Conservation (phyloP, 35 echinoderm and acorn worm genomes). For the Ophiothrix spiculata region DNA sequence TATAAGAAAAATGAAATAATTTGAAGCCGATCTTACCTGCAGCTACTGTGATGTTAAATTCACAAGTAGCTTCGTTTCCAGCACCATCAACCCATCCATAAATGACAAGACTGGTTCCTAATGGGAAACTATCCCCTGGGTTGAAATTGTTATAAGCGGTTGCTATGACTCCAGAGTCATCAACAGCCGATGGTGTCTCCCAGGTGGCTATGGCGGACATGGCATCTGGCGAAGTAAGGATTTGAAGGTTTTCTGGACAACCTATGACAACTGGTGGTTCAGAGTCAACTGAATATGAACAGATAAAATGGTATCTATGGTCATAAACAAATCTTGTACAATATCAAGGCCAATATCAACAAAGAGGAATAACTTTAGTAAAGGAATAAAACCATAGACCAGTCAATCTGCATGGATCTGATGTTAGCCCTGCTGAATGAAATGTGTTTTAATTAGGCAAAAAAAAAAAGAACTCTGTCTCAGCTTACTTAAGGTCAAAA, state of each 20-base stretch:
- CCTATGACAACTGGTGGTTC: constrained; percentile 24
- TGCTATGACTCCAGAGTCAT: constrained; percentile 49
- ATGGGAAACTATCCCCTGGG: constrained; percentile 30
- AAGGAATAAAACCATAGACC: too few relatives aligned
- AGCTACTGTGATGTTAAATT: background rate
- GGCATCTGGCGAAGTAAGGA: constrained; percentile 10
- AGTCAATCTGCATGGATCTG: too few relatives aligned
- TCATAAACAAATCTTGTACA: too few relatives aligned
- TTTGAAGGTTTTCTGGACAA: constrained; percentile 19
- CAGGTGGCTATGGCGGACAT: constrained; percentile 21
- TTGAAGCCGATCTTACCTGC: background rate
- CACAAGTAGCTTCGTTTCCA: constrained; percentile 23
- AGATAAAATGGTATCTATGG: too few relatives aligned
- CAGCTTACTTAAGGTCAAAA: too few relatives aligned
- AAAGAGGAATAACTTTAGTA: too few relatives aligned
- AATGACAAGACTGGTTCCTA: constrained; percentile 41
- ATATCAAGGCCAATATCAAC: too few relatives aligned
- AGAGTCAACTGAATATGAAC: constrained; percentile 12
- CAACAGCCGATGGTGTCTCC: constrained; percentile 24
- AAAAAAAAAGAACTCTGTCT: too few relatives aligned
- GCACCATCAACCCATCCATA: constrained; percentile 65
- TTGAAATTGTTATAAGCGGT: background rate
- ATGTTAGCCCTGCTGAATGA: too few relatives aligned
- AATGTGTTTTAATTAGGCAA: too few relatives aligned
- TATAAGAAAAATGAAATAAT: too few relatives aligned